These are phyloP conservation scores for Eristalis intricaria DNA, from an alignment of 2,888 invertebrate genomes.

Conservation along the genomic window DNA sequence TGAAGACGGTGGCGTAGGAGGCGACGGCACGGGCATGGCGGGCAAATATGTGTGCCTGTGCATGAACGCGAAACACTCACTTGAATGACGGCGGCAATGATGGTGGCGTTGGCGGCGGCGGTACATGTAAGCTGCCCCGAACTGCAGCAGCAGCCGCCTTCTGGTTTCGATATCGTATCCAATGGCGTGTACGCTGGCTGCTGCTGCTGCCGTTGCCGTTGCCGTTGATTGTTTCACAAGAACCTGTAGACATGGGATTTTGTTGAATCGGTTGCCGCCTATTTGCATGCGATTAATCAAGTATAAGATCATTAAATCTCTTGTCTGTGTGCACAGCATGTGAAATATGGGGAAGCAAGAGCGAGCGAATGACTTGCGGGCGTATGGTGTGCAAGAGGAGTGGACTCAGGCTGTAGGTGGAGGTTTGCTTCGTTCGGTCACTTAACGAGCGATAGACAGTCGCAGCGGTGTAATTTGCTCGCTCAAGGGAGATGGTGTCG, in stretches of 20 bases:
- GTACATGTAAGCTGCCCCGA: constrained; percentile 40
- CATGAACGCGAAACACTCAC: not conserved
- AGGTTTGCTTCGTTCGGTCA: not conserved
- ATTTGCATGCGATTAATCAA: constrained; percentile 69
- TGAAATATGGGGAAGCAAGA: not conserved
- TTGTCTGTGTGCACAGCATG: constrained; percentile 25
- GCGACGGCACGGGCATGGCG: not conserved
- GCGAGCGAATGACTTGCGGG: not conserved
- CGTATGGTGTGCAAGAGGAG: not conserved
- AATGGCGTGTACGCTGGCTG: constrained; percentile 42
- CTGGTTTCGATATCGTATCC: constrained; percentile 29
- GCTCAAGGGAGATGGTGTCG: no score
- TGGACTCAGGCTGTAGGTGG: not conserved
- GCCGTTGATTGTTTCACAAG: constrained; percentile 63
- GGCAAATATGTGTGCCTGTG: constrained; percentile 6
- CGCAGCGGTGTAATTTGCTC: no score
- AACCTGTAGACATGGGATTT: constrained; percentile 32
- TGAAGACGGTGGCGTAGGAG: not conserved
- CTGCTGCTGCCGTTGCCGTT: not conserved
- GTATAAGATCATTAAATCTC: constrained; percentile 51
- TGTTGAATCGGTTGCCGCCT: constrained; percentile 66
- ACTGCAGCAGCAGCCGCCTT: constrained; percentile 44
- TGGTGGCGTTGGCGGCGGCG: not conserved
- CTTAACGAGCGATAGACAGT: not conserved
- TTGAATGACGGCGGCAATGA: not conserved